phyloP scores from a whole-genome alignment of 2,797 vertebrate genomes.

The Leptoclinus maculatus region DNA sequence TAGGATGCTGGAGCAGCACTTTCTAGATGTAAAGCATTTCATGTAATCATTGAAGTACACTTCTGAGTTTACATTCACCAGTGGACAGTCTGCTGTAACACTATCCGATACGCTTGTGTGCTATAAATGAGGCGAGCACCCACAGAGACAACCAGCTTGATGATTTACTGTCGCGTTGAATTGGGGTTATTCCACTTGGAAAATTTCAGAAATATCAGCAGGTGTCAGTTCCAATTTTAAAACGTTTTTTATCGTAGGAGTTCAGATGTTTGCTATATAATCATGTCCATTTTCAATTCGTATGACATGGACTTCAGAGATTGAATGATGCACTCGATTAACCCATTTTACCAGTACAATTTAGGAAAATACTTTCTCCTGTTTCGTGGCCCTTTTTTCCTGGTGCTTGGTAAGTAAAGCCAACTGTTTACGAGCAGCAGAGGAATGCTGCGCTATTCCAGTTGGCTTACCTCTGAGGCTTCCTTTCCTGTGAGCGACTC shows the following conservation, averaged over 20 bases:
- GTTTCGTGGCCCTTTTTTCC: not conserved
- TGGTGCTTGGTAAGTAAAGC: constrained; percentile 7
- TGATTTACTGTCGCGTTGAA: constrained; percentile 18
- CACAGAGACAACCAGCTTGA: not conserved
- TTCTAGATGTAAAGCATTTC: not conserved
- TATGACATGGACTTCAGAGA: not conserved
- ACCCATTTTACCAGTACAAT: not conserved
- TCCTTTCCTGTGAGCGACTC: constrained; percentile 38
- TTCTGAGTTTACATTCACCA: constrained; percentile 2
- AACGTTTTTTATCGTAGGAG: not conserved
- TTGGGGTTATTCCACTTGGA: not conserved
- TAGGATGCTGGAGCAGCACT: not conserved
- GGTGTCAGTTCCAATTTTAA: not conserved
- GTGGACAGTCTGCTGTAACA: not conserved
- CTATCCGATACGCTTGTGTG: constrained; percentile 6
- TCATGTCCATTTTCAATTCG: not conserved
- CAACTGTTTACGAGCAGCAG: not conserved
- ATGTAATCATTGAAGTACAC: not conserved
- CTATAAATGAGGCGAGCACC: constrained; percentile 17
- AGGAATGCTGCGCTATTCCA: constrained; percentile 29
- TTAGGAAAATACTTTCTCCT: not conserved
- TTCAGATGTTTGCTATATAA: not conserved
- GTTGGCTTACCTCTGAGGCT: constrained; percentile 37
- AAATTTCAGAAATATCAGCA: constrained; percentile 9
- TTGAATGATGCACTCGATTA: not conserved